Conservation (phyloP, 2,888 invertebrate genomes). For the Pristionchus mayeri region DNA sequence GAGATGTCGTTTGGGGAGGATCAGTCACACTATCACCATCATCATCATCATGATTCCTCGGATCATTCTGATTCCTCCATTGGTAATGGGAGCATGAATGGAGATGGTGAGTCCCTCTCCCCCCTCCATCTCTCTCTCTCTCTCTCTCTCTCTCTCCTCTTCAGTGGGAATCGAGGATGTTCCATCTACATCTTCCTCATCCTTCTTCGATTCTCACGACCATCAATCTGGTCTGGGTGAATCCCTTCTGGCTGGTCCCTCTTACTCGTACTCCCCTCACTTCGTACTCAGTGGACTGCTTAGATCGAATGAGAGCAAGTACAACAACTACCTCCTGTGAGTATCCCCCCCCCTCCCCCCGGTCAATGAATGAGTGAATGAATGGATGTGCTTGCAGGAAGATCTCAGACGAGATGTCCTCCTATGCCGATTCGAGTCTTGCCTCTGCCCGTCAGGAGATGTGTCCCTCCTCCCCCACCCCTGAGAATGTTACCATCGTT, state of each 20-base stretch:
- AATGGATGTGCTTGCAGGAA: neutral
- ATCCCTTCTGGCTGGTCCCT: conserved; percentile 69
- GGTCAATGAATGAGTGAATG: neutral
- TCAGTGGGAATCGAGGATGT: neutral
- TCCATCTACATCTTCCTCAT: neutral
- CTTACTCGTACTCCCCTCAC: conserved; percentile 66
- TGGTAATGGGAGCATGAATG: neutral
- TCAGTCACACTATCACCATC: no score
- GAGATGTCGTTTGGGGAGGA: no score
- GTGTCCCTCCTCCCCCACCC: conserved; percentile 34
- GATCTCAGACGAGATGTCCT: conserved; percentile 25
- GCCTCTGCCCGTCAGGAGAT: neutral
- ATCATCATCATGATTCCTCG: neutral
- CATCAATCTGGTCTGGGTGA: conserved; percentile 59
- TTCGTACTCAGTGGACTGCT: conserved; percentile 69
- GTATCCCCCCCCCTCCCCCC: no score
- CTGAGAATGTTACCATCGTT: conserved; percentile 60
- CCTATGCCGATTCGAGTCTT: conserved; percentile 22
- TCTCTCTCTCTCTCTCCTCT: neutral
- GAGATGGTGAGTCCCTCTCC: no score
- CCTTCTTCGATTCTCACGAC: neutral
- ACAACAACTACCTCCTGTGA: conserved; percentile 8
- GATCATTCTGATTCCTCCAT: neutral
- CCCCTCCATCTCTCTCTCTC: neutral
- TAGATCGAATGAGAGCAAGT: conserved; percentile 50